Percentiles rank a stretch among this genome's conserved stretches.
Conservation (phyloP, 2,797 vertebrate species). For the Nothura maculosa region DNA sequence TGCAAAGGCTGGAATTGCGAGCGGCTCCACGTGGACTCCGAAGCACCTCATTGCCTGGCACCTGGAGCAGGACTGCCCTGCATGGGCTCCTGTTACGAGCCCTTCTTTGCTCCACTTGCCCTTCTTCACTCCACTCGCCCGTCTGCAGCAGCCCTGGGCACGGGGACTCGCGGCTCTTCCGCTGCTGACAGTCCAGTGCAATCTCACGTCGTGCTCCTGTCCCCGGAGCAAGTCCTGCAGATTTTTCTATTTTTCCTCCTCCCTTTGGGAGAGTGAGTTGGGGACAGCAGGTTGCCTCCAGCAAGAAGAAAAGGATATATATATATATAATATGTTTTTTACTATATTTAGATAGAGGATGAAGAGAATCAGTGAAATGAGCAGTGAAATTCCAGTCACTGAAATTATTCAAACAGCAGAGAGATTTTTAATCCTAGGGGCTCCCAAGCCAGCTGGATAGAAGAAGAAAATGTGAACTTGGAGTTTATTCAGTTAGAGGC, state of each 20-base stretch:
- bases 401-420: constrained; percentile 56
- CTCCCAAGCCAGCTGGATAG: constrained; percentile 48
- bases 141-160: not conserved
- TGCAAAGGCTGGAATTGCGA: not conserved
- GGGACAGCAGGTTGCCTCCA: not conserved
- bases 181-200: not conserved
- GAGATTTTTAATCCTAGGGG: constrained; percentile 49
- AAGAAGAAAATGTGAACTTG: constrained; percentile 40
- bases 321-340: not conserved
- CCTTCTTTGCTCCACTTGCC: not conserved
- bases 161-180: no score
- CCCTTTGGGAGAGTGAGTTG: not conserved
- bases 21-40: not conserved
- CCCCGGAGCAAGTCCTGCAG: not conserved
- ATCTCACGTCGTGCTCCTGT: not conserved
- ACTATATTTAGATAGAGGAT: constrained; percentile 37
- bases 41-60: not conserved
- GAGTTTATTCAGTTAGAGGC: constrained; percentile 45
- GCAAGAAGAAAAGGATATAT: not conserved
- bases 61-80: not conserved
- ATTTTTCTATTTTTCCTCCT: not conserved
- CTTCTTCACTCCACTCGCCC: not conserved
- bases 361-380: constrained; percentile 35
- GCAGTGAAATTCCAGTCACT: not conserved
- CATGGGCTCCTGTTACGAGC: not conserved